phyloP scores from a whole-genome alignment of 2,797 vertebrate species.

The Bovichtus variegatus region DNA sequence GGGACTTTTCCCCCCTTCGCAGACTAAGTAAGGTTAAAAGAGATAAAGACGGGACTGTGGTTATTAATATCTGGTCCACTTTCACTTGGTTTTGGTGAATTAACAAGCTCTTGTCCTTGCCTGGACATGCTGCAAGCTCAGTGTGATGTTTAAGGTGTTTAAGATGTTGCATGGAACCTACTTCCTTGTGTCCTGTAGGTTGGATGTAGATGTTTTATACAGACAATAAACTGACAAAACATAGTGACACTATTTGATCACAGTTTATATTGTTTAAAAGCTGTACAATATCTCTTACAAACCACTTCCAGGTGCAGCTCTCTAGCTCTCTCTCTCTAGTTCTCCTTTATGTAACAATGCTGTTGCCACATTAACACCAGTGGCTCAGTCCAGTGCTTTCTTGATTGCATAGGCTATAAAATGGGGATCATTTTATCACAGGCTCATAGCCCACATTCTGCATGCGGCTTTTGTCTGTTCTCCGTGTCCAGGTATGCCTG shows the following conservation, averaged over 20 bases:
- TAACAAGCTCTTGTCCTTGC: background rate
- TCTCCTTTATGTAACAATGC: constrained; percentile 23
- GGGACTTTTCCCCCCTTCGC: constrained; percentile 12
- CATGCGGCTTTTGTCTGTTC: background rate
- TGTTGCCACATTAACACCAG: background rate
- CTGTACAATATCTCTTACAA: background rate
- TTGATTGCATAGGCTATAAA: constrained; percentile 2
- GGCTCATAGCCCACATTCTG: background rate
- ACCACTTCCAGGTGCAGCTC: constrained; percentile 10
- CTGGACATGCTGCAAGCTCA: background rate
- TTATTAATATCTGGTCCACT: constrained; percentile 43
- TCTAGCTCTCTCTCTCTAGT: too few relatives aligned
- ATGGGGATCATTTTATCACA: background rate
- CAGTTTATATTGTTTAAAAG: background rate
- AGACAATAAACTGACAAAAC: background rate
- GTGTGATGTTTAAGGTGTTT: background rate
- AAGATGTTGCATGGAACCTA: background rate
- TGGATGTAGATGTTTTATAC: background rate
- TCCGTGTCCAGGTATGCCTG: constrained; percentile 38
- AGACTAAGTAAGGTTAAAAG: constrained; percentile 47
- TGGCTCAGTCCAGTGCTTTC: background rate
- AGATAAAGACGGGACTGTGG: constrained; percentile 30
- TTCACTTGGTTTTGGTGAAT: constrained; percentile 16
- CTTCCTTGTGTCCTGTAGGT: background rate
- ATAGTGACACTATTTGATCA: background rate